phyloP scores from a whole-genome alignment of 2,797 vertebrate species.

The Paratrypauchen microcephalus region DNA sequence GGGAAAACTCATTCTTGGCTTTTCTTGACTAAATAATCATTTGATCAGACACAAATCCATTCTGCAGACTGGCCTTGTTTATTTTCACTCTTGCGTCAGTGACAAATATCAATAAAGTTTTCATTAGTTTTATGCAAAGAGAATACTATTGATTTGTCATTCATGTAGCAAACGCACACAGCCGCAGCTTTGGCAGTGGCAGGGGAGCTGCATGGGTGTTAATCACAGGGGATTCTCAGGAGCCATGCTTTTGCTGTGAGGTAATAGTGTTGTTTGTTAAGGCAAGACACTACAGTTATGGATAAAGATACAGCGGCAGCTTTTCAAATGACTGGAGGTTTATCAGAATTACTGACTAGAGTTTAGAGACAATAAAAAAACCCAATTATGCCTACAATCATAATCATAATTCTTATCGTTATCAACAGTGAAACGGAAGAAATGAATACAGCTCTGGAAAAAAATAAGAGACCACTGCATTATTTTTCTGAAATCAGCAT shows the following conservation, averaged over 20 bases:
- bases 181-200: constrained; percentile 9
- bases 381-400: too few relatives aligned
- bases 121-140: constrained; percentile 21
- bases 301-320: not conserved
- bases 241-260: constrained; percentile 4
- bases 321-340: not conserved
- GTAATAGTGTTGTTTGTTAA: not conserved
- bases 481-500: too few relatives aligned
- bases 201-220: constrained; percentile 10
- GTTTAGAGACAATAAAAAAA: too few relatives aligned
- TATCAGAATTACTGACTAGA: not conserved
- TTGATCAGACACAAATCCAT: not conserved
- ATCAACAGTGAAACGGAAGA: too few relatives aligned
- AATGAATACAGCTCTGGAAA: too few relatives aligned
- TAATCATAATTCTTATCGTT: too few relatives aligned
- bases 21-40: constrained; percentile 2
- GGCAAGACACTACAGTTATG: not conserved
- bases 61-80: not conserved
- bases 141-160: constrained; percentile 24
- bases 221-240: constrained; percentile 18
- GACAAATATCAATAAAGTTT: constrained; percentile 14
- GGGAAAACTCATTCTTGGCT: not conserved
- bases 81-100: not conserved
- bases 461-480: too few relatives aligned
- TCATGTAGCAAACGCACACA: constrained; percentile 9